A percentile compares a stretch with the other conserved stretches of the same genome.
Conservation (phyloP, 2,888 invertebrate species). For the Druceiella hillmani region DNA sequence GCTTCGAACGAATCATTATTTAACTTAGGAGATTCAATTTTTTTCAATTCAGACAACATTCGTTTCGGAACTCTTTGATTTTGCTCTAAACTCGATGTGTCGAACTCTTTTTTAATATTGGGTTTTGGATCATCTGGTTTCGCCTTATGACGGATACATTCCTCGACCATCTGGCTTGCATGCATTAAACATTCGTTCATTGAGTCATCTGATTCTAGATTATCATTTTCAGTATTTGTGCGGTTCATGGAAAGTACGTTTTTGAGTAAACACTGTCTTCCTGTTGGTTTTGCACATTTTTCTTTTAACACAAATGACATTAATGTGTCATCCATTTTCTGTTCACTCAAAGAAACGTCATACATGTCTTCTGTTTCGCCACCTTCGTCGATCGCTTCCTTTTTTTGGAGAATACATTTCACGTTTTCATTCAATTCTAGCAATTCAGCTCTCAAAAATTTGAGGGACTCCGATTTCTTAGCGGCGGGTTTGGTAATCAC, state of each 20-base stretch:
- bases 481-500: too few species aligned
- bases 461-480: too few species aligned
- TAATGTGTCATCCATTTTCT: too few species aligned
- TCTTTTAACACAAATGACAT: too few species aligned
- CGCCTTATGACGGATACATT: conserved; percentile 32
- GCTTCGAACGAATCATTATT: conserved; percentile 48
- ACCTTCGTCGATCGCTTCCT: too few species aligned
- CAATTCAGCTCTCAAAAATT: too few species aligned
- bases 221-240: too few species aligned
- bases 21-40: conserved; percentile 32
- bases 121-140: conserved; percentile 28
- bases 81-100: conserved; percentile 20
- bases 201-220: conserved; percentile 47
- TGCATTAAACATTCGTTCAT: conserved; percentile 47
- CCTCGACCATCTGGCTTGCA: conserved; percentile 47
- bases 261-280: neutral
- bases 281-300: too few species aligned
- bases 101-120: conserved; percentile 18
- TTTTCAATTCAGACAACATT: conserved; percentile 30
- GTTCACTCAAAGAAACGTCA: too few species aligned
- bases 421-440: too few species aligned
- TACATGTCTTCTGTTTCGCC: too few species aligned
- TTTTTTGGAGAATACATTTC: too few species aligned
- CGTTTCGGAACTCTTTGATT: conserved; percentile 23
- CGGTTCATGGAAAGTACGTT: neutral